Evolutionary conservation across 2,888 invertebrate species (phyloP), one percentile per base, ranked within the genome.

Genomic region (Clanis bilineata): DNA sequence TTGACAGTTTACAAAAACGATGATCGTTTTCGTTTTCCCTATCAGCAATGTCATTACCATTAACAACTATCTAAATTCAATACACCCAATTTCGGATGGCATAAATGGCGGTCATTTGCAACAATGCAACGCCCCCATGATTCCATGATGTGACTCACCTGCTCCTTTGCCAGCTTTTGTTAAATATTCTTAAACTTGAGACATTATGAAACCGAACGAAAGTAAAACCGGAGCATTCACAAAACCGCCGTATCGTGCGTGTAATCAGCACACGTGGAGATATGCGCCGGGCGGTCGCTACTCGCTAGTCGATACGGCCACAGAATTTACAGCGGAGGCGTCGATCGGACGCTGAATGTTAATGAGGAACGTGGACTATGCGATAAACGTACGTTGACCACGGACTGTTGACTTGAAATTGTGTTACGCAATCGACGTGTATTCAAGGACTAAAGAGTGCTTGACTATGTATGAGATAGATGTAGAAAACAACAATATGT

Each of bases 341-440:
- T 18, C 22, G 18, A 28, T 28, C 18, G 18, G 9, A 9, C 32
- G 6, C 6, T 28, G 28, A 28, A 51, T 51, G 51, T 18, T 51
- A 51, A 51, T 51, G 51, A 51, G 51, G 4, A 28, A 2, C 47
- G 12, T 12, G 10, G 10, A 10, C 10, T 44, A 44, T 23, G 44
- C 51, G 51, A 51, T 51, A 51, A 51, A 21, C 51, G 51, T 51
- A 18, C 51, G 32, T 32, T 51, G 32, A 51, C 51, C 51, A 51
- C 51, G 51, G 28, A 3, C 10, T 2, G 15, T 45, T 41, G 41
- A 41, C 23, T 23, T n/a, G 6, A n/a, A 45, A 25, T 25, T 32
- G 32, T 18, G 51, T 51, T 51, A 15, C 44, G 44, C 44, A 44
- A 44, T 12, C 12, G 21, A 23, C 23, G 22, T 10, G 3, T 23